phyloP scores from a whole-genome alignment of 2,888 invertebrate species.

The Myopa testacea region DNA sequence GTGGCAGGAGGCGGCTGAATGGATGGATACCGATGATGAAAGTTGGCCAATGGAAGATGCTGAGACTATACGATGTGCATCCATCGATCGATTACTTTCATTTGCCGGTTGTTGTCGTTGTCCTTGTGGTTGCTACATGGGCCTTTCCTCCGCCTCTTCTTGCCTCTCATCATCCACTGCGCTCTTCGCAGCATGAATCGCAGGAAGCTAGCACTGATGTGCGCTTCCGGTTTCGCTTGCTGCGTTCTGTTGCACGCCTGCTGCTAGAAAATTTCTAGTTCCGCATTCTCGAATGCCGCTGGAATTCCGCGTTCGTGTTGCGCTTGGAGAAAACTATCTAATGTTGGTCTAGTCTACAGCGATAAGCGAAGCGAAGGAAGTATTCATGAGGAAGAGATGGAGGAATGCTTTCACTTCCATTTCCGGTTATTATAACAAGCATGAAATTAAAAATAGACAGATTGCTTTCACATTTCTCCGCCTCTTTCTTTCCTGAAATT shows the following conservation, averaged over 20 bases:
- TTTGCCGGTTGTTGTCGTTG: neutral
- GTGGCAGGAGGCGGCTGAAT: neutral
- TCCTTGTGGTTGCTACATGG: neutral
- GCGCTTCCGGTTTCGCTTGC: constrained; percentile 60
- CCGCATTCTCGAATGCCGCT: constrained; percentile 56
- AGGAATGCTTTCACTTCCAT: neutral
- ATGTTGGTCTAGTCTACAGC: neutral
- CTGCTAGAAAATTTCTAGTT: constrained; percentile 62
- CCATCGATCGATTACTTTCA: constrained; percentile 2
- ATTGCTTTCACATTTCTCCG: neutral
- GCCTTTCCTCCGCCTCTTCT: neutral
- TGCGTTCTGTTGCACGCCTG: constrained; percentile 55
- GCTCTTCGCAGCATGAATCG: neutral
- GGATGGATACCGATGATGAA: too few relatives aligned
- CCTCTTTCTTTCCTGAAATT: neutral
- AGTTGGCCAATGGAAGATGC: neutral
- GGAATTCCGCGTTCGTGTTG: constrained; percentile 42
- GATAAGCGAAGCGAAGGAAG: neutral
- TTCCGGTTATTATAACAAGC: constrained; percentile 11
- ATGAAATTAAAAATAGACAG: neutral
- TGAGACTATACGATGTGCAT: neutral
- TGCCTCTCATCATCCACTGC: neutral
- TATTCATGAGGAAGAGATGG: neutral
- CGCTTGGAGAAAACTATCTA: neutral
- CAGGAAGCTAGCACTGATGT: neutral